These are phyloP conservation scores for Eublepharis macularius DNA, from an alignment of 2,113 vertebrate genomes.

Conservation along the genomic window DNA sequence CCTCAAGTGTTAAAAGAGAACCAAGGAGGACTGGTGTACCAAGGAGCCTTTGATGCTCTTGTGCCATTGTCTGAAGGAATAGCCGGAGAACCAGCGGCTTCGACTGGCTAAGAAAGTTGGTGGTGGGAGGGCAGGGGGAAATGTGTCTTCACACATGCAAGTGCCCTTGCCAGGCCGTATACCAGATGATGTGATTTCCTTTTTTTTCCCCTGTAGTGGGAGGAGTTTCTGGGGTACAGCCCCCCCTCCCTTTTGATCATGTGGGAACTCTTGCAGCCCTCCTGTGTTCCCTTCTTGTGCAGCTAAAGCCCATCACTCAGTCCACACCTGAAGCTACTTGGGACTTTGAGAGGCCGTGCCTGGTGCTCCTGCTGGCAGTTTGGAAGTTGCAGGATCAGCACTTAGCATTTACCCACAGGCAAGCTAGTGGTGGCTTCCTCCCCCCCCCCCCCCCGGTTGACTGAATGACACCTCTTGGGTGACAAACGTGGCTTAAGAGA, in stretches of 20 bases:
- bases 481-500: neutral
- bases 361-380: neutral
- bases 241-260: neutral
- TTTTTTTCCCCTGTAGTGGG: neutral
- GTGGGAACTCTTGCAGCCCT: neutral
- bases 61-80: constrained; percentile 41
- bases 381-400: neutral
- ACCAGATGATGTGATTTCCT: neutral
- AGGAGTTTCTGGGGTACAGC: accelerated
- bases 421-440: constrained; percentile 12
- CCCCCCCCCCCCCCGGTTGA: neutral
- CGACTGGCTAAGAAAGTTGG: neutral
- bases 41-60: neutral
- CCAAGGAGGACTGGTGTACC: constrained; percentile 9
- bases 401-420: neutral
- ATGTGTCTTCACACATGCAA: constrained; percentile 40
- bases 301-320: neutral
- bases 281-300: neutral
- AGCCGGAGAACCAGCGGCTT: neutral
- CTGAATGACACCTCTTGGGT: neutral
- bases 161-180: constrained; percentile 19
- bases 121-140: neutral
- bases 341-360: neutral
- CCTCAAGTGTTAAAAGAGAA: neutral
- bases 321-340: no score